Conservation (phyloP, 1,140 invertebrate species). For the Pogonomyrmex californicus region DNA sequence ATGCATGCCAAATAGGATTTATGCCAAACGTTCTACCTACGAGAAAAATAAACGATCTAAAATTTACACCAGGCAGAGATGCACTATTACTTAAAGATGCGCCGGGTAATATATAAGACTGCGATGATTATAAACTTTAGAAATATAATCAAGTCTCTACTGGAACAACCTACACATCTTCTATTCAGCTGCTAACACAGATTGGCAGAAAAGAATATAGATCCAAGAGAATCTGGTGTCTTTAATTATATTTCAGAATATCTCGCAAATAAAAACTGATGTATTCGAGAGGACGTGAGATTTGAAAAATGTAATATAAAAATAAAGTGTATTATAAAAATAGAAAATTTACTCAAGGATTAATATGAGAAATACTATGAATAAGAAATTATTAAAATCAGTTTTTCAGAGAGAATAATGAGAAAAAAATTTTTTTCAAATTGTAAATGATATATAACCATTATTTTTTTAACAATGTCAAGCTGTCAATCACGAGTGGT, state of each 20-base stretch:
- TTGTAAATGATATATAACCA: no score
- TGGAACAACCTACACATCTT: constrained; percentile 83
- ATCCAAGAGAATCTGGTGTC: constrained; percentile 81
- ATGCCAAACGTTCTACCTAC: constrained; percentile 76
- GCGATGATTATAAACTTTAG: constrained; percentile 73
- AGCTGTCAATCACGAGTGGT: neutral
- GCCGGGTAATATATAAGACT: constrained; percentile 63
- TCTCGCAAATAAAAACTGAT: constrained; percentile 17
- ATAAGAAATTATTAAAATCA: neutral
- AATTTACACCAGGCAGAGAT: constrained; percentile 81
- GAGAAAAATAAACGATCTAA: constrained; percentile 74
- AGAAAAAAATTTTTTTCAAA: neutral
- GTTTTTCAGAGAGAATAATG: neutral
- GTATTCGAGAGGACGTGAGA: neutral
- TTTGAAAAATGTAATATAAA: no score
- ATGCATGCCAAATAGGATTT: constrained; percentile 57
- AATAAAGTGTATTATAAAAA: neutral
- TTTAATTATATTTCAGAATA: constrained; percentile 36
- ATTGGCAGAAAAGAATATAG: constrained; percentile 82
- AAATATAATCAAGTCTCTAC: constrained; percentile 81
- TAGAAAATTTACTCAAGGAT: neutral
- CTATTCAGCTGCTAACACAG: constrained; percentile 84
- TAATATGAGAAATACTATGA: no score
- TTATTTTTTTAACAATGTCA: neutral
- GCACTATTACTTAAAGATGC: constrained; percentile 81